Conservation (phyloP, 2,113 vertebrate genomes). For the Orientallactaga bullata region DNA sequence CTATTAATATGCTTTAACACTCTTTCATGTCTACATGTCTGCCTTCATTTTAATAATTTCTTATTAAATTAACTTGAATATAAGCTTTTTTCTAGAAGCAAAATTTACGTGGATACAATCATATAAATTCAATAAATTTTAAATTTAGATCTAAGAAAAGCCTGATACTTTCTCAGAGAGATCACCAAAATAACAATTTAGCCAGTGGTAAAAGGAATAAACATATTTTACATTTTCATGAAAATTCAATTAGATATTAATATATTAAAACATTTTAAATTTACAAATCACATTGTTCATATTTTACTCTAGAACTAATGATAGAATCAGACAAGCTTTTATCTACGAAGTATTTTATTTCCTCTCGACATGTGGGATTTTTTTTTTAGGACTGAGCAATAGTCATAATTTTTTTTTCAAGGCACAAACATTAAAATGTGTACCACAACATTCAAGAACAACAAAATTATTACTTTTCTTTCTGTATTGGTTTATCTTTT, state of each 20-base stretch:
- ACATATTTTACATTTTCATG: background rate
- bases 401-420: background rate
- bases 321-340: background rate
- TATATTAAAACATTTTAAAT: background rate
- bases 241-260: constrained; percentile 34
- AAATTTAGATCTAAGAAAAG: background rate
- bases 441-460: background rate
- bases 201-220: background rate
- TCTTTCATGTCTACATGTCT: background rate
- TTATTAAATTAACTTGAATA: background rate
- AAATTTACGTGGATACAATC: background rate
- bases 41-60: background rate
- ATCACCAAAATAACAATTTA: background rate
- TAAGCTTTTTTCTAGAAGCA: background rate
- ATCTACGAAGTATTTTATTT: background rate
- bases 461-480: constrained; percentile 7
- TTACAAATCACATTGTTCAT: background rate
- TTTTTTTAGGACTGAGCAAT: background rate
- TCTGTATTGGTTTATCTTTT: constrained; percentile 22
- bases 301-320: background rate
- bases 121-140: constrained; percentile 45
- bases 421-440: constrained; percentile 22
- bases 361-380: background rate
- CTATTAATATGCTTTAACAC: background rate
- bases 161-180: background rate